Percentiles rank a stretch among this genome's conserved stretches.
These are phyloP conservation scores for Rhagologus leucostigma DNA, from an alignment of 2,113 vertebrate species.

Conservation along the genomic window DNA sequence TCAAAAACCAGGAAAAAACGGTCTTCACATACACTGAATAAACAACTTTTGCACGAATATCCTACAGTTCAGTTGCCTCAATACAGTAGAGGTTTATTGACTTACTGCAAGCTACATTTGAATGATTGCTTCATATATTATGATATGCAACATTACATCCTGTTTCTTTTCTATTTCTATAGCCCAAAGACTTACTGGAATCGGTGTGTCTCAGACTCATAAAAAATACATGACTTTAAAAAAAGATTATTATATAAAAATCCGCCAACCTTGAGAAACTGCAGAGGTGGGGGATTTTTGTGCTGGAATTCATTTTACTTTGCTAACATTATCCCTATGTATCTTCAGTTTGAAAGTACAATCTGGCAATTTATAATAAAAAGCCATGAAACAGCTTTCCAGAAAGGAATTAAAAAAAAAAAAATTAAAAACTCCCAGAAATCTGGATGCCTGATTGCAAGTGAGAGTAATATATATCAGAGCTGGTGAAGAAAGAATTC, in stretches of 20 bases:
- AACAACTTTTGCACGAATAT: slow-evolving; percentile 45
- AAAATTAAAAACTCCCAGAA: slow-evolving; percentile 6
- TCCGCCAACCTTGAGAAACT: slow-evolving; percentile 66
- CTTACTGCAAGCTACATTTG: slow-evolving; percentile 60
- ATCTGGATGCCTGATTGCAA: slow-evolving; percentile 53
- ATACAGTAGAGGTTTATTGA: slow-evolving; percentile 58
- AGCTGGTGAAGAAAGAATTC: not conserved
- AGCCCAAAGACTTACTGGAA: slow-evolving; percentile 73
- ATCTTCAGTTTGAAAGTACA: slow-evolving; percentile 27
- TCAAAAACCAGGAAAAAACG: slow-evolving; percentile 14
- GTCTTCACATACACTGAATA: slow-evolving; percentile 28
- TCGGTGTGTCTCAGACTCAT: slow-evolving; percentile 67
- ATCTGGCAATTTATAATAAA: slow-evolving; percentile 62
- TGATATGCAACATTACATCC: slow-evolving; percentile 58
- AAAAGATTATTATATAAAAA: slow-evolving; percentile 64
- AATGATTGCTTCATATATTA: slow-evolving; percentile 65
- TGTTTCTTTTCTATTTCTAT: slow-evolving; percentile 63
- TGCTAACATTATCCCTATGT: slow-evolving; percentile 47
- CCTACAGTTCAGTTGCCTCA: slow-evolving; percentile 36
- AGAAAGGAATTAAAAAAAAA: slow-evolving; percentile 5
- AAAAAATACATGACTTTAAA: slow-evolving; percentile 74
- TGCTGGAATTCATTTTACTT: slow-evolving; percentile 65
- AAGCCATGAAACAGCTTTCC: slow-evolving; percentile 37
- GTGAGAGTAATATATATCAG: slow-evolving; percentile 8
- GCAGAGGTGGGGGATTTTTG: slow-evolving; percentile 61